phyloP scores from a whole-genome alignment of 2,113 vertebrate species.

The Corynorhinus townsendii region DNA sequence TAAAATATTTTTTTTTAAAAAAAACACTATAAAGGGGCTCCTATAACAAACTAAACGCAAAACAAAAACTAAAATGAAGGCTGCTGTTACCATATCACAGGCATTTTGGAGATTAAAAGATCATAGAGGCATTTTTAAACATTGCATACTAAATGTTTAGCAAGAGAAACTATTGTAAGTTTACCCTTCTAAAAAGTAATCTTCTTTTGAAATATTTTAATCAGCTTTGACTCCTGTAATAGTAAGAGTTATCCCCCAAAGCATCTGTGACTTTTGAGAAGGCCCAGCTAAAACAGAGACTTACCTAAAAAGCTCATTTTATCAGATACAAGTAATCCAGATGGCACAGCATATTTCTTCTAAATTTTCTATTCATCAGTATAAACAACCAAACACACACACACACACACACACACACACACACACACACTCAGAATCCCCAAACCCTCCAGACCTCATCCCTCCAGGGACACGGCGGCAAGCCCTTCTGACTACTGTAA shows the following conservation, averaged over 20 bases:
- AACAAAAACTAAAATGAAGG: not conserved
- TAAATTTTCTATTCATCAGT: not conserved
- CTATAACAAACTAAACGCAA: not conserved
- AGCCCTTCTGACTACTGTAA: not conserved
- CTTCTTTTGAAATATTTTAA: constrained; percentile 1
- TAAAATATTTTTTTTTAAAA: no score
- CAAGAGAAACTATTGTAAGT: not conserved
- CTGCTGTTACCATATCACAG: not conserved
- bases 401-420: no score
- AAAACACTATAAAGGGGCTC: not conserved
- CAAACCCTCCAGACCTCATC: not conserved
- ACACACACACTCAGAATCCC: no score
- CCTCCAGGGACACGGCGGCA: rapidly evolving
- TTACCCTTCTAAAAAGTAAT: not conserved
- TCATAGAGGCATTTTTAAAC: not conserved
- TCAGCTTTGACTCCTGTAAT: not conserved
- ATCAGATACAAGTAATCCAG: not conserved
- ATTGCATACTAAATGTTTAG: not conserved
- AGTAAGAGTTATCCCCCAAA: not conserved
- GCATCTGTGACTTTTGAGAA: not conserved
- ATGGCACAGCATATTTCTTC: not conserved
- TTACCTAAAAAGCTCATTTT: not conserved
- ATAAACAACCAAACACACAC: not conserved
- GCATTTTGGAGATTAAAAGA: not conserved
- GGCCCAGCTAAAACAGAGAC: not conserved